These are phyloP conservation scores for Temnothorax rugatulus DNA, from an alignment of 2,888 invertebrate species.

Conservation along the genomic window DNA sequence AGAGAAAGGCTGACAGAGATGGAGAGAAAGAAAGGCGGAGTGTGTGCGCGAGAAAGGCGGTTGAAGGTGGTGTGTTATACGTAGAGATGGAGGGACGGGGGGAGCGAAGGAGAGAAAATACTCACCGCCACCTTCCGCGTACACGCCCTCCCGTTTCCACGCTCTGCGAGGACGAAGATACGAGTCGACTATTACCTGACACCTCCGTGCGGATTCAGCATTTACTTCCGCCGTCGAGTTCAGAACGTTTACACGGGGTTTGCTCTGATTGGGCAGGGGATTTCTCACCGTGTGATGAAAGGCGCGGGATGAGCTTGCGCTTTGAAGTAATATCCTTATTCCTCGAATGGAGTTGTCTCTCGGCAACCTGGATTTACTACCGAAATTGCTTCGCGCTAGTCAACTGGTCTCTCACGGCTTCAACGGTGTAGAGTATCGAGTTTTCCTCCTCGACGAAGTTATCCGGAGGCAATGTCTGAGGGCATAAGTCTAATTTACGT, in stretches of 20 bases:
- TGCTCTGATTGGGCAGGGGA: constrained; percentile 64
- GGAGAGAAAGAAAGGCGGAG: constrained; percentile 17
- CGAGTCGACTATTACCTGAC: constrained; percentile 61
- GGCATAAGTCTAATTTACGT: background rate
- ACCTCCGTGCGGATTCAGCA: constrained; percentile 63
- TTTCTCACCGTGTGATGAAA: constrained; percentile 57
- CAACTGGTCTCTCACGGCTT: constrained; percentile 28
- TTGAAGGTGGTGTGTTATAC: constrained; percentile 37
- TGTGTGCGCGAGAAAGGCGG: constrained; percentile 12
- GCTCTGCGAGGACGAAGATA: constrained; percentile 57
- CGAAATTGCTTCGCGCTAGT: constrained; percentile 55
- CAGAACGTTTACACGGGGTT: constrained; percentile 63
- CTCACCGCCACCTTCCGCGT: constrained; percentile 44
- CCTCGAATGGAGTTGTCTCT: constrained; percentile 51
- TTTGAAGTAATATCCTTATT: constrained; percentile 59
- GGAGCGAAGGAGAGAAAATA: constrained; percentile 12
- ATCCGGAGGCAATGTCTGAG: background rate
- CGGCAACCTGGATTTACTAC: constrained; percentile 46
- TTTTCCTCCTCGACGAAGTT: constrained; percentile 8
- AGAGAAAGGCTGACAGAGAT: constrained; percentile 8
- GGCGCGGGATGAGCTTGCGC: constrained; percentile 51
- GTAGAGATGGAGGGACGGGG: constrained; percentile 10
- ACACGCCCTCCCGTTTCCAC: constrained; percentile 43
- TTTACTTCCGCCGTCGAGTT: constrained; percentile 61
- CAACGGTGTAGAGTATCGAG: constrained; percentile 1